Percentiles rank a stretch among this genome's conserved stretches.
phyloP scores from a whole-genome alignment of 53 echinoderm and acorn worm species.

The Echinarachnius parma region DNA sequence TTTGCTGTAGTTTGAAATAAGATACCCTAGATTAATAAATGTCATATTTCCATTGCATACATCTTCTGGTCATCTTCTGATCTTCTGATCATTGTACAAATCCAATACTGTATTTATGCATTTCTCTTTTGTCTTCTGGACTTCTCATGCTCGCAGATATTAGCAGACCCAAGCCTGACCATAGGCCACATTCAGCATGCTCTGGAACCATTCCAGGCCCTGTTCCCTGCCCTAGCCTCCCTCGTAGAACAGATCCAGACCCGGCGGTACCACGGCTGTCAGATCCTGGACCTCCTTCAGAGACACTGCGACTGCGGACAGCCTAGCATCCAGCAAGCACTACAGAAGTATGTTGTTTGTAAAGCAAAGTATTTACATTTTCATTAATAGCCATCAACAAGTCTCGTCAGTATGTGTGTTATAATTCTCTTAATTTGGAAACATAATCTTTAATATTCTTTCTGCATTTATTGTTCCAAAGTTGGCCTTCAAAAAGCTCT shows the following conservation, averaged over 20 bases:
- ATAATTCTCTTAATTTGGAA: too few species aligned
- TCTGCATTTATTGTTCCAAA: too few species aligned
- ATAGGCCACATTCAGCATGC: slow-evolving; percentile 76
- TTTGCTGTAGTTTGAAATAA: too few species aligned
- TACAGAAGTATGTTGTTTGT: slow-evolving; percentile 84
- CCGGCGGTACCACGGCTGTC: slow-evolving; percentile 77
- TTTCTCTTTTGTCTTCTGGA: not conserved
- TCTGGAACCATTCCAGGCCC: slow-evolving; percentile 76
- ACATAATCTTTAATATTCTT: too few species aligned
- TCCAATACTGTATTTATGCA: not conserved
- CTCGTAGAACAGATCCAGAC: slow-evolving; percentile 68
- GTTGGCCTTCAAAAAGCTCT: too few species aligned
- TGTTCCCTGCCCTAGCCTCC: slow-evolving; percentile 72
- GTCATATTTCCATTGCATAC: too few species aligned
- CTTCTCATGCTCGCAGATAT: slow-evolving; percentile 72
- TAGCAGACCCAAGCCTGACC: slow-evolving; percentile 74
- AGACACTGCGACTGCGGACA: slow-evolving; percentile 83
- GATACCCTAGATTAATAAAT: too few species aligned
- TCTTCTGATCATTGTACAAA: too few species aligned
- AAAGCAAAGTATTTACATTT: too few species aligned
- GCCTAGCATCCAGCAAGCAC: slow-evolving; percentile 68
- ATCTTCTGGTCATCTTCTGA: too few species aligned
- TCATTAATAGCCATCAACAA: too few species aligned
- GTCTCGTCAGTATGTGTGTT: too few species aligned
- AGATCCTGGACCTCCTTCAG: slow-evolving; percentile 82